Base-by-base conservation (phyloP, 2,888 invertebrate species). In the Spicauda simplicius region DNA sequence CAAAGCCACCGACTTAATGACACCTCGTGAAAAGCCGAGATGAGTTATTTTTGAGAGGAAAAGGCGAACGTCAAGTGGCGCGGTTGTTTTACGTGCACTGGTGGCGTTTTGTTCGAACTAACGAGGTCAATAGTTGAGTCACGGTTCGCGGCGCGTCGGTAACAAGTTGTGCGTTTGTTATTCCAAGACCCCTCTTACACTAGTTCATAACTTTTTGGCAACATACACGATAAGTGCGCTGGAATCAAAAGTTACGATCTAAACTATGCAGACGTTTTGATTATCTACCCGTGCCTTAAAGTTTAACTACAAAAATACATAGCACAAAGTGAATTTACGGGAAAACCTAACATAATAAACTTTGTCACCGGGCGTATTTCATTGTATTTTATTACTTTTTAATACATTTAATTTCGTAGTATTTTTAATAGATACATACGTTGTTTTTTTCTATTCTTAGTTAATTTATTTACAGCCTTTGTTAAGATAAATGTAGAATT, bases 41-140 rank as follows among this genome's bases (percentile, higher is more conserved):
- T 91, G 91, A 91, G 91, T 91, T 91, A 90, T 90, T 90, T 91
- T 91, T 84, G 88, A 92, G 91, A 88, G 90, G 87, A 93, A 92
- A 92, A 92, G 91, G 91, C 91, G 83, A 86, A 86, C 90, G 88
- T 83, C 82, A 83, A 91, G 88, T 88, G 86, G 79, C 77, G 81
- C 83, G 88, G 83, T 91, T 91, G 91, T 91, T 91, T 87, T 87
- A 88, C 87, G 87, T 80, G 80, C 79, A 79, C 74, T 74, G 79
- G 78, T 78, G 79, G 76, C 79, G 84, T 90, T 91, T 91, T 90
- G 90, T 91, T 89, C 85, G 80, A 82, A 85, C 91, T 91, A 92
- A 92, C 87, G 92, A 91, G 91, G 91, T 91, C 91, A 90, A 91
- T 90, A 88, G 88, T 88, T 73, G 83, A 83, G 81, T 85, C 81